Percentiles rank a stretch among this genome's conserved stretches.
phyloP scores from a whole-genome alignment of 1,140 invertebrate species.

The Danaus melanippus region DNA sequence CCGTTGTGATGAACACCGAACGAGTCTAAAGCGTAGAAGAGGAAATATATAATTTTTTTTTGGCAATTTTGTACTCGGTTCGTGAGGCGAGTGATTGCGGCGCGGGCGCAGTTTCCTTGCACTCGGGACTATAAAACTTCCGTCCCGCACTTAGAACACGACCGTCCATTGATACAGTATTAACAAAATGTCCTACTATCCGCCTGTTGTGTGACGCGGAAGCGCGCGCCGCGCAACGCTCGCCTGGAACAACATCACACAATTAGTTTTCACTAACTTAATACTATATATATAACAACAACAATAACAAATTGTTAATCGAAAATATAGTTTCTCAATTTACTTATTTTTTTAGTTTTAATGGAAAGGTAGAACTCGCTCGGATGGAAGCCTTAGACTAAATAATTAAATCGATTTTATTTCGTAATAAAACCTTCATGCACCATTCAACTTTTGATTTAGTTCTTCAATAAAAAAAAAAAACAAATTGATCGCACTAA shows the following conservation, averaged over 20 bases:
- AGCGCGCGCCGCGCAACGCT: conserved; percentile 32
- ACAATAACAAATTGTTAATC: too few species aligned
- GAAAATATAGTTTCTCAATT: too few species aligned
- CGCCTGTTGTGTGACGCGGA: conserved; percentile 30
- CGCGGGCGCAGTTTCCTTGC: conserved; percentile 33
- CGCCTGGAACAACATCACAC: conserved; percentile 29
- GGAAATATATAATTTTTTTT: conserved; percentile 46
- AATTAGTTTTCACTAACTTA: conserved; percentile 3
- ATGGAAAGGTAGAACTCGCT: too few species aligned
- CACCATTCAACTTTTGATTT: too few species aligned
- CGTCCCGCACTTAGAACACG: conserved; percentile 44
- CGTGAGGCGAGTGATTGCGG: conserved; percentile 46
- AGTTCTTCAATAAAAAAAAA: too few species aligned
- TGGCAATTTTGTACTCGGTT: conserved; percentile 70
- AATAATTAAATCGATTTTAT: too few species aligned
- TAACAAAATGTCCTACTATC: conserved; percentile 66
- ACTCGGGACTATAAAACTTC: conserved; percentile 20
- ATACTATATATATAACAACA: too few species aligned
- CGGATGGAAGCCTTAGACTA: too few species aligned
- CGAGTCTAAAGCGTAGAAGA: conserved; percentile 23
- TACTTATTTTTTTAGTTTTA: too few species aligned
- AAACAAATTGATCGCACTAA: conserved; percentile 8
- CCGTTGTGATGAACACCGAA: conserved; percentile 30
- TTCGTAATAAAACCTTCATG: too few species aligned
- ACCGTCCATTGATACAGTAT: conserved; percentile 60